Base-by-base conservation (phyloP, 2,888 invertebrate species). In the Dysmachus trigonus region DNA sequence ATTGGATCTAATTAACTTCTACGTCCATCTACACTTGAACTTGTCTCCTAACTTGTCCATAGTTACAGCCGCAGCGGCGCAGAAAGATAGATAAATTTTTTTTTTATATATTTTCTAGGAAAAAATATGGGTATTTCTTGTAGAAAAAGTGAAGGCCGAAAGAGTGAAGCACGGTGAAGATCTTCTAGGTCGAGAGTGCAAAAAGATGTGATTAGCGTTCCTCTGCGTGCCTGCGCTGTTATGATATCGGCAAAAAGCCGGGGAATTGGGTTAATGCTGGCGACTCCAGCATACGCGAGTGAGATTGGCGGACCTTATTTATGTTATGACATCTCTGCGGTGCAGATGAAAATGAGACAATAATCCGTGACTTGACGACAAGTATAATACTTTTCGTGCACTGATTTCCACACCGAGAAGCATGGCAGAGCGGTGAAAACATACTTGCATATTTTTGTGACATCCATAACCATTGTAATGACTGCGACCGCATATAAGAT, bases 361-460 rank as follows among this genome's bases (percentile, higher is more conserved):
- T 27, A 79, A 79, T 51, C 79, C 79, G 51, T 79, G 31, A 79
- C 31, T 79, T 22, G 76, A n/a, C 38, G 79, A 79, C 79, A 79
- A 79, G 51, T 79, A n/a, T n/a, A n/a, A n/a, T n/a, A 51, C 38
- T 18, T 0, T 30, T 79, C 22, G 31, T 79, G 79, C 51, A 47
- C 79, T 79, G 30, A 51, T 79, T 79, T 79, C 51, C 79, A 74
- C 18, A 22, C n/a, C 35, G 35, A 76, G n/a, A n/a, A n/a, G n/a
- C n/a, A n/a, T n/a, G n/a, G 35, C 30, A 13, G 3, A 38, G 18
- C 8, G 15, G 51, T 38, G 51, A 79, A 79, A 79, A 79, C 38
- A 76, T 76, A 33, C 7, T n/a, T 73, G 41, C 73, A 73, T 77
- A 79, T 27, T 79, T 47, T 47, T 79, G 47, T 79, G 30, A 47